Percentiles rank a stretch among this genome's conserved stretches.
Evolutionary conservation across 2,113 vertebrate species (phyloP).

Genomic region (Pitta sordida): DNA sequence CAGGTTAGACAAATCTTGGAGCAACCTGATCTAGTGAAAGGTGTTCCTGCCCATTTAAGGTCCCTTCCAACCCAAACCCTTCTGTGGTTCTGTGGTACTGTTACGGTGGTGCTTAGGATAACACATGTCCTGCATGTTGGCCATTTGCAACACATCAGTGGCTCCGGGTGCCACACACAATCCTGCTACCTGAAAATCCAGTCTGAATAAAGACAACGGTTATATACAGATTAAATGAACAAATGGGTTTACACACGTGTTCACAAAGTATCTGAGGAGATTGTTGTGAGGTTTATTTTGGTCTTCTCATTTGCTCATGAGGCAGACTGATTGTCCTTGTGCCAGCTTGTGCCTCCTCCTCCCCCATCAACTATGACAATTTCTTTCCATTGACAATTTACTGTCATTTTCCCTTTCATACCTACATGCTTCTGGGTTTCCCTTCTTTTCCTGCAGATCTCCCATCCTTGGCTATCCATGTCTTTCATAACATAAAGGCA

Average conservation of each 20-base stretch:
- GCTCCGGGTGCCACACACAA: neutral
- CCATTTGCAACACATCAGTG: neutral
- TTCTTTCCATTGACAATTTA: neutral
- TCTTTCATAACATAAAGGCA: neutral
- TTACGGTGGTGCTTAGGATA: neutral
- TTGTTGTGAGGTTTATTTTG: neutral
- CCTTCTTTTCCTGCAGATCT: neutral
- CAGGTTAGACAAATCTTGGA: neutral
- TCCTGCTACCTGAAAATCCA: neutral
- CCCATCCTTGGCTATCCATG: neutral
- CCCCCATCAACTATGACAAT: neutral
- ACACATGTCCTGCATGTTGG: neutral
- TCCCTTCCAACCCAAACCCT: neutral
- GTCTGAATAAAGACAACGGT: neutral
- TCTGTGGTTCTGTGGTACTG: neutral
- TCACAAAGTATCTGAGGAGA: neutral
- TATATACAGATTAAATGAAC: neutral
- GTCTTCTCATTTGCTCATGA: neutral
- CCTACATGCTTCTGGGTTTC: neutral
- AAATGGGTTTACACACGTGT: neutral
- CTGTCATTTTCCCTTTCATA: neutral
- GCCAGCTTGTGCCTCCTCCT: neutral
- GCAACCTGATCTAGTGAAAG: neutral
- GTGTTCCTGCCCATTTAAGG: neutral
- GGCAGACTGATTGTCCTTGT: neutral